Percentiles rank a stretch among this genome's conserved stretches.
These are phyloP conservation scores for Cotesia typhae DNA, from an alignment of 1,140 invertebrate genomes.

Conservation along the genomic window DNA sequence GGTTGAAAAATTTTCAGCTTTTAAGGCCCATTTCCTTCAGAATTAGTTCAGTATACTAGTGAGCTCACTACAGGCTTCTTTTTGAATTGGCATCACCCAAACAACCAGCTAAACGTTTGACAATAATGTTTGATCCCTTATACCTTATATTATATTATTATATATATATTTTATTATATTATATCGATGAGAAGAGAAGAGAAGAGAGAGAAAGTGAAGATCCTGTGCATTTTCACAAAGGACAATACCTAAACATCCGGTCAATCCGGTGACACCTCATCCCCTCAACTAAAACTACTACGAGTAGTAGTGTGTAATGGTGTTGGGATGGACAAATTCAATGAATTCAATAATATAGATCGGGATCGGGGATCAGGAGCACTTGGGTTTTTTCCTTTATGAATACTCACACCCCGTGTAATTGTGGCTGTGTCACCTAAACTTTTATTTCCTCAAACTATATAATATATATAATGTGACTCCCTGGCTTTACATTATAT, in stretches of 20 bases:
- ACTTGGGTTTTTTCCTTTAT: background rate
- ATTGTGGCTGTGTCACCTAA: constrained; percentile 10
- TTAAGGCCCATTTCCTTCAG: constrained; percentile 16
- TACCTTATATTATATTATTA: too few relatives aligned
- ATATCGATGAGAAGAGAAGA: too few relatives aligned
- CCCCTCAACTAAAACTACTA: background rate
- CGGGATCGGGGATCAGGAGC: constrained; percentile 7
- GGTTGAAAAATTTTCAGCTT: background rate
- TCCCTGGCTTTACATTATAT: constrained; percentile 12
- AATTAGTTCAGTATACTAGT: background rate
- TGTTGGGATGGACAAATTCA: background rate
- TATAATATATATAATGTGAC: background rate
- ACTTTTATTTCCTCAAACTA: constrained; percentile 3
- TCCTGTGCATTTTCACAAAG: constrained; percentile 3
- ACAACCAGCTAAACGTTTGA: constrained; percentile 17
- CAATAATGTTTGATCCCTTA: constrained; percentile 2
- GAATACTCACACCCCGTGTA: constrained; percentile 10
- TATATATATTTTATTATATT: too few relatives aligned
- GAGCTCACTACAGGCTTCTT: background rate
- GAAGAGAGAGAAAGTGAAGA: too few relatives aligned
- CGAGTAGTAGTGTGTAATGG: too few relatives aligned
- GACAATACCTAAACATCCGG: constrained; percentile 19
- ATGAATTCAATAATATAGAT: constrained; percentile 12
- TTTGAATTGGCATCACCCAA: constrained; percentile 5
- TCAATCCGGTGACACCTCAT: constrained; percentile 16